Base-by-base conservation (phyloP, 2,113 vertebrate genomes). In the Microtus oregoni region DNA sequence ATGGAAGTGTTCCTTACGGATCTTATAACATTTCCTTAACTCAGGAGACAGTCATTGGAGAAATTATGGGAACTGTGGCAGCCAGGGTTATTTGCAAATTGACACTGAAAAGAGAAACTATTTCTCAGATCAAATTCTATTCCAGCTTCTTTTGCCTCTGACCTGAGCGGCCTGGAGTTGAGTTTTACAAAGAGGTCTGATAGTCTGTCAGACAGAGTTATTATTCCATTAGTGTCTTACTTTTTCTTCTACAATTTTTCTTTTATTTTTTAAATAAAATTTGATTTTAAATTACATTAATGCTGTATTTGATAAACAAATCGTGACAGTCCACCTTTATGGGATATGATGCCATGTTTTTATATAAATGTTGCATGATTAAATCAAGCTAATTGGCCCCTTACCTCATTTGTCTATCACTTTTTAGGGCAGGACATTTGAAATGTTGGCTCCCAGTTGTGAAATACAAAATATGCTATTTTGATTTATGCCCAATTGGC, bases 21-120 rank as follows among this genome's bases (percentile, higher is more conserved):
- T 77, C 55, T 95, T 50, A 89, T 87, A 87, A 89, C 28, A 93
- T 85, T 96, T 97, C 92, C 17, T 90, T 79, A 75, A 85, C 97
- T 89, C 92, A 96, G 44, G 88, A 61, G 89, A 73, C 77, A 97
- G 1, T 67, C 90, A 5, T 7, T 65, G 81, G 70, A 86, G 44
- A 81, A 44, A 58, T 96, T 77, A 94, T 75, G 2, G 14, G 96
- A 97, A 92, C 38, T 95, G 85, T 90, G 86, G 41, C 58, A 93
- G 26, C 82, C 91, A 68, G 70, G 65, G 82, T 87, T 96, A 83
- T 96, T 96, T 97, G 87, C 78, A 96, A 97, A 92, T 52, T 67
- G 58, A 88, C 92, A 65, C 44, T 65, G 63, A 67, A 95, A 96
- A 41, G 26, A 86, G 94, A 94, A 93, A 75, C 76, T 79, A 61